These are phyloP conservation scores for Elegia similella DNA, from an alignment of 2,888 invertebrate genomes.

Conservation along the genomic window DNA sequence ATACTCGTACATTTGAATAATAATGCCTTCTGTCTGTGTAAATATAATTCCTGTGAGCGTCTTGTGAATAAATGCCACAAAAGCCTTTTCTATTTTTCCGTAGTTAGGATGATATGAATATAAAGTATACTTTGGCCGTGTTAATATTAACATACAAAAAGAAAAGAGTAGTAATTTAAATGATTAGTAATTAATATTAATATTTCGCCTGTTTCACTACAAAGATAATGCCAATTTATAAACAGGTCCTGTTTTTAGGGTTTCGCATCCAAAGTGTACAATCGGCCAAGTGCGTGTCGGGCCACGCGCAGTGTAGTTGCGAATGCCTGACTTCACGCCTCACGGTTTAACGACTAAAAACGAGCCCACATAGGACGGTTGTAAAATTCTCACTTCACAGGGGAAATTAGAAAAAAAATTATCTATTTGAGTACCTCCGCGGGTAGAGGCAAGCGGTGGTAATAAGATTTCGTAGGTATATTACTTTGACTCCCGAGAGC, in stretches of 20 bases:
- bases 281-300: not conserved
- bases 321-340: too few relatives aligned
- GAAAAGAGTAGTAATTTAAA: not conserved
- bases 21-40: not conserved
- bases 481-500: too few relatives aligned
- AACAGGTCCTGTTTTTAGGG: not conserved
- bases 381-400: not conserved
- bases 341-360: too few relatives aligned
- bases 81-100: not conserved
- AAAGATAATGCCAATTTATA: not conserved
- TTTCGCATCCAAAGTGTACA: not conserved
- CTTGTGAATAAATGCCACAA: not conserved
- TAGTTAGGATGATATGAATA: not conserved
- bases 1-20: not conserved
- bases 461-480: too few relatives aligned
- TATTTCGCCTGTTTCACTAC: not conserved
- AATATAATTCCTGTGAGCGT: not conserved
- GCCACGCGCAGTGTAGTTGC: not conserved
- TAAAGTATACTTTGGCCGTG: not conserved
- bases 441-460: too few relatives aligned
- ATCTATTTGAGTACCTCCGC: too few relatives aligned
- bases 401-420: too few relatives aligned
- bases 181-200: not conserved
- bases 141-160: not conserved
- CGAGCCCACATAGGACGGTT: too few relatives aligned